Evolutionary conservation across 2,113 vertebrate species (phyloP).

Genomic region (Meles meles): DNA sequence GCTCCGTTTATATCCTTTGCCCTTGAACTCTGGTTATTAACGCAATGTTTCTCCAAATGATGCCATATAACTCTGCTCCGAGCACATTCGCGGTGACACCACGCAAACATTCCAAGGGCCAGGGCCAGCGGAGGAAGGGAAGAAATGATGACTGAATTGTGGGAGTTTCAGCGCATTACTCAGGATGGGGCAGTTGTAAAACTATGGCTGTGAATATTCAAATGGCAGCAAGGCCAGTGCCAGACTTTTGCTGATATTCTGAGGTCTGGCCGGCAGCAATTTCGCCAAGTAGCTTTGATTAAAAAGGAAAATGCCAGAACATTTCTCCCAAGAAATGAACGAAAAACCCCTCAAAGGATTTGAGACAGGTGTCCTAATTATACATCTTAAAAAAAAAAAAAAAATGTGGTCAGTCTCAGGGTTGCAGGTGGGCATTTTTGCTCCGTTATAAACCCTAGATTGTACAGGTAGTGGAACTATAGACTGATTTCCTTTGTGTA

Average conservation of each 20-base stretch:
- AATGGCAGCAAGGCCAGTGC: neutral
- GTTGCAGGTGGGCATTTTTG: neutral
- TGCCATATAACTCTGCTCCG: constrained; percentile 87
- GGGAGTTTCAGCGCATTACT: constrained; percentile 70
- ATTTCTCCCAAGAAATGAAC: constrained; percentile 15
- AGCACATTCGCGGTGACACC: constrained; percentile 84
- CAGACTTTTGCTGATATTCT: constrained; percentile 10
- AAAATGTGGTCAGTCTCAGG: neutral
- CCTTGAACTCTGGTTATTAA: constrained; percentile 93
- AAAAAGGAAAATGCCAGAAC: constrained; percentile 16
- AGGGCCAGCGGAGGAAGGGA: constrained; percentile 70
- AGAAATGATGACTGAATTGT: constrained; percentile 66
- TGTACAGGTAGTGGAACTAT: neutral
- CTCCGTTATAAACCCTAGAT: neutral
- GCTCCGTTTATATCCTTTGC: constrained; percentile 90
- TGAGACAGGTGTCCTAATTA: neutral
- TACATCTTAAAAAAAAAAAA: neutral
- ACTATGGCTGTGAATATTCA: constrained; percentile 55
- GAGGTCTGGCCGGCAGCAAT: constrained; percentile 25
- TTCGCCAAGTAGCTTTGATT: constrained; percentile 46
- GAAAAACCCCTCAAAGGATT: neutral
- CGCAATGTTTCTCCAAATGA: constrained; percentile 90
- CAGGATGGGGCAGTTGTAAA: constrained; percentile 69
- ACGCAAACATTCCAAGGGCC: constrained; percentile 76
- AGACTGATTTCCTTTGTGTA: neutral